Conservation (phyloP, 2,888 invertebrate species). For the Parnassius apollo region DNA sequence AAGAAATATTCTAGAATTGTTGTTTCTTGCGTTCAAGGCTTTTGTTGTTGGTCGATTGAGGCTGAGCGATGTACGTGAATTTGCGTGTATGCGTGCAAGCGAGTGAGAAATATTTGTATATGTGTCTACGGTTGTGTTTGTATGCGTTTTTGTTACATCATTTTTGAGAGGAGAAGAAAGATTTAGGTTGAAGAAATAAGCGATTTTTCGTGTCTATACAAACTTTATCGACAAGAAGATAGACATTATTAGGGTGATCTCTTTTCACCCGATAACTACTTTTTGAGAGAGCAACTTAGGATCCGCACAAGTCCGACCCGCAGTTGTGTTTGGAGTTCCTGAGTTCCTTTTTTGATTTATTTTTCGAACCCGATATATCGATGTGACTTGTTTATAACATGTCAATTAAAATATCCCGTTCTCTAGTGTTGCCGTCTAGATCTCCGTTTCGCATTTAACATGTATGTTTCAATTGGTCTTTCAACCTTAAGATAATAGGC, state of each 20-base stretch:
- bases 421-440: neutral
- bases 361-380: conserved; percentile 31
- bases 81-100: neutral
- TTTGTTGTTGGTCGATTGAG: neutral
- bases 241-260: conserved; percentile 41
- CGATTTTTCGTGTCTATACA: conserved; percentile 46
- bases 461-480: no score
- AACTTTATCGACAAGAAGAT: conserved; percentile 34
- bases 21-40: neutral
- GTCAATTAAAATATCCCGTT: conserved; percentile 29
- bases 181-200: conserved; percentile 53
- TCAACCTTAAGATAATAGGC: no score
- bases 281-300: conserved; percentile 40
- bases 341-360: conserved; percentile 51
- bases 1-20: neutral
- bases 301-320: conserved; percentile 45
- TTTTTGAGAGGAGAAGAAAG: conserved; percentile 51
- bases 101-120: neutral
- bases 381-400: conserved; percentile 3
- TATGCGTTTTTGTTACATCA: conserved; percentile 64
- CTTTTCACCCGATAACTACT: conserved; percentile 47
- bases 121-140: conserved; percentile 64
- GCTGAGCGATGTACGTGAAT: neutral
- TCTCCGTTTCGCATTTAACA: neutral
- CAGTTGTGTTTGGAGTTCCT: conserved; percentile 51